Percentiles rank a stretch among this genome's conserved stretches.
Conservation (phyloP, 2,113 vertebrate genomes). For the Eretmochelys imbricata region DNA sequence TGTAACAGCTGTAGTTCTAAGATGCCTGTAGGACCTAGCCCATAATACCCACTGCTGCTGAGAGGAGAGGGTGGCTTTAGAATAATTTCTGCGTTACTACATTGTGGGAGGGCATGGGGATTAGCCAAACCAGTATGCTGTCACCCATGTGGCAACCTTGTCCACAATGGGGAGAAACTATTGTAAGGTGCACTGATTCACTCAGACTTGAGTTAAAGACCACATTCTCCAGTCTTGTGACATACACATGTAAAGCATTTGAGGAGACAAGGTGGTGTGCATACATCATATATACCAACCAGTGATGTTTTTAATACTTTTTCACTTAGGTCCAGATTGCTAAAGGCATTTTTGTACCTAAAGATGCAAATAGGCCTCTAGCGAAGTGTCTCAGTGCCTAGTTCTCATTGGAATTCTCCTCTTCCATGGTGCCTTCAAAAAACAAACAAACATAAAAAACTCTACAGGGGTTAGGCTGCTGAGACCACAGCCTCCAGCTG, state of each 20-base stretch:
- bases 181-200: background rate
- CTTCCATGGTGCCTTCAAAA: background rate
- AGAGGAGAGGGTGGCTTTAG: background rate
- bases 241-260: background rate
- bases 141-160: background rate
- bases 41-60: background rate
- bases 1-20: background rate
- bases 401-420: background rate
- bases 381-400: background rate
- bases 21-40: background rate
- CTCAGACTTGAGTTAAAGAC: background rate
- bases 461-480: background rate
- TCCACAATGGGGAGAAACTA: background rate
- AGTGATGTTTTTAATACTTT: background rate
- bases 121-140: background rate
- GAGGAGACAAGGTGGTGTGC: background rate
- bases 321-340: background rate
- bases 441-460: background rate
- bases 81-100: background rate
- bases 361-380: background rate
- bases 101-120: background rate
- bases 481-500: background rate
- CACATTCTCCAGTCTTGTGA: background rate
- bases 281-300: background rate
- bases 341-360: background rate